phyloP scores from a whole-genome alignment of 2,888 invertebrate species.

The Phytoseiulus persimilis region DNA sequence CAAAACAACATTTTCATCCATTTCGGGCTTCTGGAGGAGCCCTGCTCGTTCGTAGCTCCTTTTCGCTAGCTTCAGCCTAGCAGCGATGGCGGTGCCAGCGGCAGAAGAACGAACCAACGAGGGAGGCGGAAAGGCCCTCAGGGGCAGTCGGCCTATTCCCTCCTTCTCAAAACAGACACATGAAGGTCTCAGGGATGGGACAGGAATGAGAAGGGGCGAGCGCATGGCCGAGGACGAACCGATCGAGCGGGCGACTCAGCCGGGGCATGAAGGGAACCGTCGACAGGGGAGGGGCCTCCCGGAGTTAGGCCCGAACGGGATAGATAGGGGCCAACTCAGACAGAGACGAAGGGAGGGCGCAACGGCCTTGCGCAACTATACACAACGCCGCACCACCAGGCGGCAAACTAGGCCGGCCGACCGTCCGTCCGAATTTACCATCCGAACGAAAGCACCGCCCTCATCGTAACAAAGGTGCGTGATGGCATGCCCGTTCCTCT shows the following conservation, averaged over 20 bases:
- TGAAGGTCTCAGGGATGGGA: not conserved
- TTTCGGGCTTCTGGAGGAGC: not conserved
- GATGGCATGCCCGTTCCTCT: not conserved
- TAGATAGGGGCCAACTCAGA: constrained; percentile 10
- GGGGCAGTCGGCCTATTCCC: not conserved
- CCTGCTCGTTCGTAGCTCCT: not conserved
- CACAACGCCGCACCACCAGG: constrained; percentile 16
- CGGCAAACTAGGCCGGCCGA: constrained; percentile 23
- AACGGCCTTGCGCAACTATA: constrained; percentile 35
- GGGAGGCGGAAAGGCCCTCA: not conserved
- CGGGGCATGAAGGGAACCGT: no score
- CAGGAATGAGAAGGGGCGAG: not conserved
- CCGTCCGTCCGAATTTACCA: constrained; percentile 14
- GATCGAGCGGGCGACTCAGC: no score
- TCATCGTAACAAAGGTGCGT: not conserved
- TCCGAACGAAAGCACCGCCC: not conserved
- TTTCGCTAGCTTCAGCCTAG: not conserved
- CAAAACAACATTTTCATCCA: not conserved
- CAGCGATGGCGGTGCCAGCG: not conserved
- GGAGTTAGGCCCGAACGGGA: not conserved
- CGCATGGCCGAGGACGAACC: not conserved
- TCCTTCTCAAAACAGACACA: not conserved
- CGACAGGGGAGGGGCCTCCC: not conserved
- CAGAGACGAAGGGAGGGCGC: constrained; percentile 35
- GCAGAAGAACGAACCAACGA: not conserved